A percentile compares a stretch with the other conserved stretches of the same genome.
Evolutionary conservation across 2,888 invertebrate species (phyloP).

Genomic region (Orthosia gracilis): DNA sequence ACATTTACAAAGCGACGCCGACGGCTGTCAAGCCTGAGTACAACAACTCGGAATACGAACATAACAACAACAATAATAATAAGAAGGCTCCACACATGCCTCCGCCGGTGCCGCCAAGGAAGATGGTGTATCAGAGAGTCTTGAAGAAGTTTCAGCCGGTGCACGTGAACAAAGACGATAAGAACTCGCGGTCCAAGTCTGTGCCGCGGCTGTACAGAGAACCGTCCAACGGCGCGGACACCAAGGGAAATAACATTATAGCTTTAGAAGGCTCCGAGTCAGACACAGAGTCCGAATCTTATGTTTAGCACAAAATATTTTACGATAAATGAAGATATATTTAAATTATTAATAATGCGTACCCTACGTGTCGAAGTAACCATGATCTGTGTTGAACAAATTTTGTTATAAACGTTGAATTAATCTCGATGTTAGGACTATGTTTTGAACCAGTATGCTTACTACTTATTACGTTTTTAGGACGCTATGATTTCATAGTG

Average conservation of each 20-base stretch:
- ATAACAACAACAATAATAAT: constrained; percentile 82
- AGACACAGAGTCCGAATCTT: constrained; percentile 90
- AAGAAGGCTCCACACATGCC: constrained; percentile 90
- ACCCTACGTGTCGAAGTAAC: constrained; percentile 61
- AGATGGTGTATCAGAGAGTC: constrained; percentile 87
- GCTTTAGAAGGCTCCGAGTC: constrained; percentile 88
- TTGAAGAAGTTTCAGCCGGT: constrained; percentile 93
- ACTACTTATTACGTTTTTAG: constrained; percentile 67
- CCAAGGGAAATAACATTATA: constrained; percentile 79
- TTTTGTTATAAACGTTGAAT: constrained; percentile 61
- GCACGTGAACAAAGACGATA: constrained; percentile 92
- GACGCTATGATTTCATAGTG: constrained; percentile 59
- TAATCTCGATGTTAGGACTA: constrained; percentile 61
- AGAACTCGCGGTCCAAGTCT: constrained; percentile 86
- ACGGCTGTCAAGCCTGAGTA: constrained; percentile 87
- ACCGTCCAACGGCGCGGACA: constrained; percentile 82
- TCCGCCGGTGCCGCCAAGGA: constrained; percentile 92
- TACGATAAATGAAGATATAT: constrained; percentile 51
- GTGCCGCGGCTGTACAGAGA: constrained; percentile 87
- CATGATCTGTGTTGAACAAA: constrained; percentile 67
- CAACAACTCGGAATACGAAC: constrained; percentile 78
- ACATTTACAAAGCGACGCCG: constrained; percentile 89
- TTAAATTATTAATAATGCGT: constrained; percentile 60
- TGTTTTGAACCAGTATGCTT: constrained; percentile 64
- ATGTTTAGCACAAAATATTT: constrained; percentile 79